Base-by-base conservation (phyloP, 2,888 invertebrate species). In the Cinara cedri region DNA sequence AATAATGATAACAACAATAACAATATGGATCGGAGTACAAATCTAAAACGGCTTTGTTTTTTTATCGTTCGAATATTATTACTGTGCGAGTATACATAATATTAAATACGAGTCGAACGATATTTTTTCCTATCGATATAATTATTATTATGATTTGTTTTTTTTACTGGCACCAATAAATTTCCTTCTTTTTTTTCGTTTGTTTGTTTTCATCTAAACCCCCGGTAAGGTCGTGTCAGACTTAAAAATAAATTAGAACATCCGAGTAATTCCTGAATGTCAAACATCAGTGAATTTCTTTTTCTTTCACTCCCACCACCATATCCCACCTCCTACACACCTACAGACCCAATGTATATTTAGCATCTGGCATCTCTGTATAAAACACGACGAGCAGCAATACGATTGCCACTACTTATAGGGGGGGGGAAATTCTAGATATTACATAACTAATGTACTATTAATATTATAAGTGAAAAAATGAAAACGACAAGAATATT, bases 221-320 rank as follows among this genome's bases (percentile, higher is more conserved):
- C 19, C 57, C 19, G 68, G 76, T 76, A 76, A 76, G 66, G 68
- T 76, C 68, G 49, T 54, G 76, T 44, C 57, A 49, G 19, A 57
- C 76, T 76, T 76, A 76, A 66, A 76, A 76, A 76, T 76, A 76
- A 76, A 76, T 68, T 46, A 76, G 55, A 76, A 34, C 68, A 68
- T 68, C 57, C 34, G 24, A 76, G 49, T 46, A 57, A 66, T 76
- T 55, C 44, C 46, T 68, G 76, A 76, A 76, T 76, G 76, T 76
- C 76, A 76, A 76, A 76, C 68, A n/a, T n/a, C n/a, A 14, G 49
- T 16, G 57, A 55, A 55, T 44, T 34, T 34, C 6, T 34, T 34
- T n/a, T 57, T 55, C 8, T 63, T 63, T 34, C 21, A 14, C 68
- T 57, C 66, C 46, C 68, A 26, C 63, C 24, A 14, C 26, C 44